Evolutionary conservation across 1,140 invertebrate species (phyloP).

Genomic region (Protaetia brevitarsis): DNA sequence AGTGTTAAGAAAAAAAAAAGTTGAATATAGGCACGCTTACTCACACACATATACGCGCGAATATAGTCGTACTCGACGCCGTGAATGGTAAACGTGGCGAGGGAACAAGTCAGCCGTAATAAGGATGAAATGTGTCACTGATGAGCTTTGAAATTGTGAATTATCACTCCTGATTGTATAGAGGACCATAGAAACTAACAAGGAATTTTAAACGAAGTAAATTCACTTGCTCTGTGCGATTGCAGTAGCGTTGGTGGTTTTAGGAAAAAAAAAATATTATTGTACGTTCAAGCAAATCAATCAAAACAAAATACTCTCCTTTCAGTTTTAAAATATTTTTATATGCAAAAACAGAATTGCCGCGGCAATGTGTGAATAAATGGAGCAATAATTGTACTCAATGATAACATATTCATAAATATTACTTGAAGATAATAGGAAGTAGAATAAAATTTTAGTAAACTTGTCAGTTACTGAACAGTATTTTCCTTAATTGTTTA

Average conservation of each 20-base stretch:
- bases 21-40: neutral
- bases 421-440: too few species aligned
- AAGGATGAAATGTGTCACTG: slow-evolving; percentile 45
- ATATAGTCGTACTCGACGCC: too few species aligned
- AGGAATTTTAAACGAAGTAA: slow-evolving; percentile 24
- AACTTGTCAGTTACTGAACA: too few species aligned
- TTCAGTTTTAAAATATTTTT: neutral
- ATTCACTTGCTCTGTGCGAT: slow-evolving; percentile 4
- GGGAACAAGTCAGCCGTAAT: slow-evolving; percentile 43
- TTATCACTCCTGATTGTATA: slow-evolving; percentile 44
- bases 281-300: neutral
- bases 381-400: too few species aligned
- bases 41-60: neutral
- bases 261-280: neutral
- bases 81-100: slow-evolving; percentile 15
- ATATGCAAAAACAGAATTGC: too few species aligned
- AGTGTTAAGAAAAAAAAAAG: slow-evolving; percentile 8
- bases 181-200: slow-evolving; percentile 17
- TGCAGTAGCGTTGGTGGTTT: neutral
- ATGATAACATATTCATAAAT: too few species aligned
- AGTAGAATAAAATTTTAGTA: too few species aligned
- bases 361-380: too few species aligned
- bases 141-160: slow-evolving; percentile 46
- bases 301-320: neutral
- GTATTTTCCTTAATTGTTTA: too few species aligned